A percentile compares a stretch with the other conserved stretches of the same genome.
Conservation (phyloP, 2,797 vertebrate species). For the Smutsia gigantea region DNA sequence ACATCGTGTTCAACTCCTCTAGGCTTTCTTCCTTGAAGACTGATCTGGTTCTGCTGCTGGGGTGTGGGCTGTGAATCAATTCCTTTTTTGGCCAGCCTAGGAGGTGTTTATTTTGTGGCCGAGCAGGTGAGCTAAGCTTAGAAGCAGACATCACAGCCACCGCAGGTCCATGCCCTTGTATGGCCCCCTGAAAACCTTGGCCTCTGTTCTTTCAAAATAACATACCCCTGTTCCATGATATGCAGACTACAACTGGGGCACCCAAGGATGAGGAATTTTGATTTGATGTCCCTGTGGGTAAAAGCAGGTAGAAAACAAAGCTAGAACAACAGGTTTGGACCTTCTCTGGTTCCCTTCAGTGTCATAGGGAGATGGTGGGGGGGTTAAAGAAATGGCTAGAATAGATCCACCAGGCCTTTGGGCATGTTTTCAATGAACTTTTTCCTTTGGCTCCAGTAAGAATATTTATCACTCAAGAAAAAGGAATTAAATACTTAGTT, state of each 20-base stretch:
- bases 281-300: not conserved
- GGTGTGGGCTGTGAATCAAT: not conserved
- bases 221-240: not conserved
- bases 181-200: not conserved
- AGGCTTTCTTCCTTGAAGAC: not conserved
- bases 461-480: constrained; percentile 43
- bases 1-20: not conserved
- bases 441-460: constrained; percentile 53
- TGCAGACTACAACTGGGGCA: not conserved
- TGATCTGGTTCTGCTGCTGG: not conserved
- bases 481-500: constrained; percentile 11
- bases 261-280: not conserved
- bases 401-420: not conserved
- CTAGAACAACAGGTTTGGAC: not conserved
- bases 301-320: not conserved
- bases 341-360: not conserved
- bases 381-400: not conserved
- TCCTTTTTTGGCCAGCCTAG: not conserved
- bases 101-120: not conserved
- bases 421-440: constrained; percentile 29
- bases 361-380: not conserved
- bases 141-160: not conserved
- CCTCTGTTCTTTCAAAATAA: constrained; percentile 6
- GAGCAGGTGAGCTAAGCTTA: not conserved
- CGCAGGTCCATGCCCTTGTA: not conserved